phyloP scores from a whole-genome alignment of 2,888 invertebrate species.

The Latrodectus hesperus region DNA sequence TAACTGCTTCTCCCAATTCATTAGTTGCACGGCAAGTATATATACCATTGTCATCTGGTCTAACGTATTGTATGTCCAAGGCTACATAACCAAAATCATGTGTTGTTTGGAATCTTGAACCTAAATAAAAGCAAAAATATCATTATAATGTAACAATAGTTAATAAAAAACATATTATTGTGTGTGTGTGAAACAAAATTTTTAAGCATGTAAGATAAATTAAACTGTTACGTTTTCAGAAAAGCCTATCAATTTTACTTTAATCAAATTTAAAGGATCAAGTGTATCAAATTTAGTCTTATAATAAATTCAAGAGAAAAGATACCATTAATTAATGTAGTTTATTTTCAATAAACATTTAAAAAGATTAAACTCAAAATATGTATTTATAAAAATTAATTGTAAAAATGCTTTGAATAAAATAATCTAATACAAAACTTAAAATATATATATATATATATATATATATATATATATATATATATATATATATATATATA shows the following conservation, averaged over 20 bases:
- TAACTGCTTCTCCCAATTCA: slow-evolving; percentile 86
- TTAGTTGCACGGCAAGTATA: slow-evolving; percentile 95
- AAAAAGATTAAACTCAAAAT: too few species aligned
- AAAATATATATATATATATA: too few species aligned
- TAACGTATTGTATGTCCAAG: slow-evolving; percentile 91
- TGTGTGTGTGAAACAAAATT: not conserved
- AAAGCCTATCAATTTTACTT: not conserved
- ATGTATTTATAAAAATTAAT: too few species aligned
- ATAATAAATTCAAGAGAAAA: not conserved
- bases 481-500: too few species aligned
- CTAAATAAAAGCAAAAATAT: slow-evolving; percentile 43
- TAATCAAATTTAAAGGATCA: not conserved
- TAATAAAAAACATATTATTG: not conserved
- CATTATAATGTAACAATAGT: not conserved
- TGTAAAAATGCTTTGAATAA: too few species aligned
- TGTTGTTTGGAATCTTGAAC: slow-evolving; percentile 93
- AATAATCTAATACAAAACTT: too few species aligned
- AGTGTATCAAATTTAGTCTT: not conserved
- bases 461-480: too few species aligned
- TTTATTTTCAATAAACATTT: too few species aligned
- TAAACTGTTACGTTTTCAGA: not conserved
- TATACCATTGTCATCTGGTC: slow-evolving; percentile 92
- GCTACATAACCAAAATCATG: slow-evolving; percentile 97
- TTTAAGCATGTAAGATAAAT: not conserved
- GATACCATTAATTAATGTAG: too few species aligned